Evolutionary conservation across 2,888 invertebrate species (phyloP).

Genomic region (Molorchus minor): DNA sequence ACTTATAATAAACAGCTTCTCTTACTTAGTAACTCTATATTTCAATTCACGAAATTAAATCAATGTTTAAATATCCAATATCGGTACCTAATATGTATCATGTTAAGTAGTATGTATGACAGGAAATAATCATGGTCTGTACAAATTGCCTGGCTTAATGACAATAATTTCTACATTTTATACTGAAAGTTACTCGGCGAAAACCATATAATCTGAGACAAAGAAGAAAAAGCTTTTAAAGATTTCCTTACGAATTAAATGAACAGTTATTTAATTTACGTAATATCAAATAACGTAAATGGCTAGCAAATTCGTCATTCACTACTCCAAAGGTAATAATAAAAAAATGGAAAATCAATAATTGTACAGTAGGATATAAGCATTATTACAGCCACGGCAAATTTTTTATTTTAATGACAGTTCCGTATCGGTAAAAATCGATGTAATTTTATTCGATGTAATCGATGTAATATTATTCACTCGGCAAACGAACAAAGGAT

Average conservation of each 20-base stretch:
- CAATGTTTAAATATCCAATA: background rate
- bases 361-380: background rate
- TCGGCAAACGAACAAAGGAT: too few relatives aligned
- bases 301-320: slow-evolving; percentile 2
- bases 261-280: slow-evolving; percentile 18
- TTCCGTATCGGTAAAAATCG: too few relatives aligned
- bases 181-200: background rate
- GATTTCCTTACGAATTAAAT: slow-evolving; percentile 12
- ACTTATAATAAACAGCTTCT: too few relatives aligned
- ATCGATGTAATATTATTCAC: too few relatives aligned
- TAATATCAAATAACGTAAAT: slow-evolving; percentile 11
- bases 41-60: too few relatives aligned
- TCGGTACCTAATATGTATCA: too few relatives aligned
- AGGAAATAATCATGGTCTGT: background rate
- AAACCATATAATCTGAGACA: background rate
- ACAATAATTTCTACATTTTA: background rate
- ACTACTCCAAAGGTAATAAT: slow-evolving; percentile 1
- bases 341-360: slow-evolving; percentile 7
- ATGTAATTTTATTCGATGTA: too few relatives aligned
- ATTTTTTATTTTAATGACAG: too few relatives aligned
- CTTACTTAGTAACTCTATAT: too few relatives aligned
- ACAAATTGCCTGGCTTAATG: background rate
- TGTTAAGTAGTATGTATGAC: background rate
- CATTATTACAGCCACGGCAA: too few relatives aligned
- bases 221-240: slow-evolving; percentile 4